phyloP scores from a whole-genome alignment of 2,888 invertebrate genomes.

The Ecdyonurus torrentis region DNA sequence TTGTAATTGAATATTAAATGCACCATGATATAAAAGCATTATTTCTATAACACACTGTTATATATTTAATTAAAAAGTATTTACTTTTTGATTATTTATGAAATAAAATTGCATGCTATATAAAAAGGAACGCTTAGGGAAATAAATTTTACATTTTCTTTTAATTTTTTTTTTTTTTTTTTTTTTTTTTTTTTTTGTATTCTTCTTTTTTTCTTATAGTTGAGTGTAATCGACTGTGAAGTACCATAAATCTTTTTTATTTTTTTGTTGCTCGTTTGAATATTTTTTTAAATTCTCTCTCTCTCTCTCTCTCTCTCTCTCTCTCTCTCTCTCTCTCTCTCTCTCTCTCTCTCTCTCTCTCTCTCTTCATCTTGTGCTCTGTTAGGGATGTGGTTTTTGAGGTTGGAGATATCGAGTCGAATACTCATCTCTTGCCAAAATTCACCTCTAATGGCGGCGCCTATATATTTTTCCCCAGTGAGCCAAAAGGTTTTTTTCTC shows the following conservation, averaged over 20 bases:
- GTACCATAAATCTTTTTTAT: background rate
- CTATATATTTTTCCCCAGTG: background rate
- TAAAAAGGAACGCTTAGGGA: too few relatives aligned
- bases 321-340: background rate
- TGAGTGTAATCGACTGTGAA: conserved; percentile 2
- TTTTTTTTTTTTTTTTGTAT: conserved; percentile 1
- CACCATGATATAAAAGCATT: too few relatives aligned
- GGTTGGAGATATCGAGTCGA: background rate
- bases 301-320: background rate
- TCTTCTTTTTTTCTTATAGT: background rate
- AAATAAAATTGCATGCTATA: too few relatives aligned
- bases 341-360: background rate
- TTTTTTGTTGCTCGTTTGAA: background rate
- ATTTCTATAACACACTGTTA: too few relatives aligned
- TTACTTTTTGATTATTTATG: too few relatives aligned
- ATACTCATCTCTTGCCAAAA: background rate
- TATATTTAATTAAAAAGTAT: too few relatives aligned
- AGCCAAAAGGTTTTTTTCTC: background rate
- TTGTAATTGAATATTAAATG: too few relatives aligned
- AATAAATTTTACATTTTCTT: conserved; percentile 6
- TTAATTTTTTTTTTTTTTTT: background rate
- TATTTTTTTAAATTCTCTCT: background rate
- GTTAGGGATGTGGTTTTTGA: background rate
- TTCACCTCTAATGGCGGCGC: background rate
- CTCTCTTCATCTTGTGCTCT: background rate